A percentile compares a stretch with the other conserved stretches of the same genome.
phyloP scores from a whole-genome alignment of 2,888 invertebrate genomes.

The Panopea generosa region DNA sequence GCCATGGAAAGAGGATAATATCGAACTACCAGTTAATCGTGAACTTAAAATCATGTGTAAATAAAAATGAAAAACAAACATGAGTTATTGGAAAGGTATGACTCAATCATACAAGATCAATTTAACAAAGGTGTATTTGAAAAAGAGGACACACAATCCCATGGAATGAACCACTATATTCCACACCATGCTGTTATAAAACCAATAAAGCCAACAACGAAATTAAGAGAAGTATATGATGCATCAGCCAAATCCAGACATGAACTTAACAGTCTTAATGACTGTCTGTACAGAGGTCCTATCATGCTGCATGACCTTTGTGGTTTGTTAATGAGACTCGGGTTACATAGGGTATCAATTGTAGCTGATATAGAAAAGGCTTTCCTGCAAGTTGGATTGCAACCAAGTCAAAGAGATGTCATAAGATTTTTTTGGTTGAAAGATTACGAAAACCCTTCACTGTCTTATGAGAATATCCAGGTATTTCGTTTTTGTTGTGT shows the following conservation, averaged over 20 bases:
- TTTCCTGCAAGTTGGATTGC: constrained; percentile 35
- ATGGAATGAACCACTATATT: constrained; percentile 29
- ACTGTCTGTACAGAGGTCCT: constrained; percentile 31
- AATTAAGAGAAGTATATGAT: constrained; percentile 28
- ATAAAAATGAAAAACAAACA: constrained; percentile 17
- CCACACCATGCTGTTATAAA: constrained; percentile 36
- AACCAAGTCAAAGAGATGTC: constrained; percentile 36
- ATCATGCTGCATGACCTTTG: too few species aligned
- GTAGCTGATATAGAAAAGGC: constrained; percentile 37
- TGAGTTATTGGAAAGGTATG: constrained; percentile 26
- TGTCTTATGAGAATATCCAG: constrained; percentile 15
- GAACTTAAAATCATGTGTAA: too few species aligned
- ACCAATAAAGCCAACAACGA: constrained; percentile 17
- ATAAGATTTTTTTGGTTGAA: constrained; percentile 50
- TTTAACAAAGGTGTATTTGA: constrained; percentile 37
- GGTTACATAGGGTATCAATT: constrained; percentile 19
- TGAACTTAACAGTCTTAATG: constrained; percentile 28
- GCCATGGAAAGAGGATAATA: too few species aligned
- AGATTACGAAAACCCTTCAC: constrained; percentile 16
- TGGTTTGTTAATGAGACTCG: constrained; percentile 33
- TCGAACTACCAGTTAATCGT: constrained; percentile 21
- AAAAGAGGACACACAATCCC: constrained; percentile 10
- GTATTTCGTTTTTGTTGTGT: constrained; percentile 30
- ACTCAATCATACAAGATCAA: constrained; percentile 29
- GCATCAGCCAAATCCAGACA: constrained; percentile 15